Percentiles rank a stretch among this genome's conserved stretches.
Evolutionary conservation across 1,140 invertebrate genomes (phyloP).

Genomic region (Pantala flavescens): DNA sequence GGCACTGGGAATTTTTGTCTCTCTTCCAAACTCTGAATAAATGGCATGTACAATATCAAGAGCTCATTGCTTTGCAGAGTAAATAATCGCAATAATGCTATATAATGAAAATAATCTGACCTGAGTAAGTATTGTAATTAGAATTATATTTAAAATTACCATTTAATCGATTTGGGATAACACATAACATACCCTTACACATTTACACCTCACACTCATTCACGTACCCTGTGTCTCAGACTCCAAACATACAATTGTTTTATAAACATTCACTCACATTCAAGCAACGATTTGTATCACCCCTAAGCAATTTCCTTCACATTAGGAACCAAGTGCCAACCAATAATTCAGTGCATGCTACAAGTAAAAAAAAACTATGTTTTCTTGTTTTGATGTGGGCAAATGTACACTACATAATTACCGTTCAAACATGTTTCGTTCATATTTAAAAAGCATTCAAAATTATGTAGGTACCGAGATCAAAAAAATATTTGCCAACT

Average conservation of each 20-base stretch:
- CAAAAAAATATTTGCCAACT: slow-evolving; percentile 10
- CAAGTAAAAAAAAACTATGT: background rate
- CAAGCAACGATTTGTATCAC: slow-evolving; percentile 12
- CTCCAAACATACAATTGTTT: background rate
- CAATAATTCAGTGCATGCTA: slow-evolving; percentile 16
- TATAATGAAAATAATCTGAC: slow-evolving; percentile 18
- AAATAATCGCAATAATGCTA: slow-evolving; percentile 15
- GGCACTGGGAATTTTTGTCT: slow-evolving; percentile 14
- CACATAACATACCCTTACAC: slow-evolving; percentile 14
- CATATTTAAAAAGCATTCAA: background rate
- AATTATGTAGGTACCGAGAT: background rate
- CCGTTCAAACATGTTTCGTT: background rate
- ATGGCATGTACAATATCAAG: slow-evolving; percentile 13
- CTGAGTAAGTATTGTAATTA: slow-evolving; percentile 24
- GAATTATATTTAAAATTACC: slow-evolving; percentile 16
- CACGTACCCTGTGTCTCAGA: background rate
- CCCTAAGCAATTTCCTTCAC: slow-evolving; percentile 11
- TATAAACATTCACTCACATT: background rate
- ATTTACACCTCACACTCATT: background rate
- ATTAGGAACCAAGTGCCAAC: slow-evolving; percentile 23
- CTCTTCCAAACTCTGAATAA: background rate
- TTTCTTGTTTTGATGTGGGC: slow-evolving; percentile 10
- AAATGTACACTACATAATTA: background rate
- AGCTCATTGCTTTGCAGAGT: slow-evolving; percentile 13
- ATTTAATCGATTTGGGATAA: slow-evolving; percentile 11